phyloP scores from a whole-genome alignment of 1,140 invertebrate species.

The Drusus annulatus region DNA sequence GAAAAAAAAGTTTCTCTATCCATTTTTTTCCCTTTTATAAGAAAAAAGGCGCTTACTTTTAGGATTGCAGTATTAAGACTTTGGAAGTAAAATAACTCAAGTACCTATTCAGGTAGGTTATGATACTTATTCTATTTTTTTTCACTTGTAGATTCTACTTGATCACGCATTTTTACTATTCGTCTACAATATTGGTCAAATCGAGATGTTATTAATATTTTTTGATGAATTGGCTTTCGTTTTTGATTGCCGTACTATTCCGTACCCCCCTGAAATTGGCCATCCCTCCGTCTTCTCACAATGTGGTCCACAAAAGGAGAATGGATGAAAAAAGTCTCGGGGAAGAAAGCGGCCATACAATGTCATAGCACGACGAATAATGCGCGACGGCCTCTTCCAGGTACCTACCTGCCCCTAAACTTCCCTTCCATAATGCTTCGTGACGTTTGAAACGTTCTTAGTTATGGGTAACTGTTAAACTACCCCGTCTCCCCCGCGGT shows the following conservation, averaged over 20 bases:
- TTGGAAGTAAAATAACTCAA: too few relatives aligned
- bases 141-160: too few relatives aligned
- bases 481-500: background rate
- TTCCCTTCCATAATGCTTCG: background rate
- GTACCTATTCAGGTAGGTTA: too few relatives aligned
- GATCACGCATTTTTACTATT: too few relatives aligned
- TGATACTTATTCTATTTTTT: too few relatives aligned
- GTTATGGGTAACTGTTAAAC: background rate
- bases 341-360: conserved; percentile 51
- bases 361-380: conserved; percentile 53
- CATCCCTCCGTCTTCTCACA: conserved; percentile 36
- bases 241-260: conserved; percentile 29
- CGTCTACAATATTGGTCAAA: too few relatives aligned
- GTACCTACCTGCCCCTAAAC: conserved; percentile 35
- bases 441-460: background rate
- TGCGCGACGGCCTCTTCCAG: conserved; percentile 53
- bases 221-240: background rate
- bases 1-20: too few relatives aligned
- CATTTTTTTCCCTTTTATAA: too few relatives aligned
- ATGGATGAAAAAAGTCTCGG: conserved; percentile 39
- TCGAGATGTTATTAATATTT: background rate
- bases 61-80: too few relatives aligned
- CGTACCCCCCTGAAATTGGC: conserved; percentile 20
- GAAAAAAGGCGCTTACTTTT: too few relatives aligned
- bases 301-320: conserved; percentile 41